phyloP scores from a whole-genome alignment of 2,113 vertebrate species.

The Hydropotes inermis region DNA sequence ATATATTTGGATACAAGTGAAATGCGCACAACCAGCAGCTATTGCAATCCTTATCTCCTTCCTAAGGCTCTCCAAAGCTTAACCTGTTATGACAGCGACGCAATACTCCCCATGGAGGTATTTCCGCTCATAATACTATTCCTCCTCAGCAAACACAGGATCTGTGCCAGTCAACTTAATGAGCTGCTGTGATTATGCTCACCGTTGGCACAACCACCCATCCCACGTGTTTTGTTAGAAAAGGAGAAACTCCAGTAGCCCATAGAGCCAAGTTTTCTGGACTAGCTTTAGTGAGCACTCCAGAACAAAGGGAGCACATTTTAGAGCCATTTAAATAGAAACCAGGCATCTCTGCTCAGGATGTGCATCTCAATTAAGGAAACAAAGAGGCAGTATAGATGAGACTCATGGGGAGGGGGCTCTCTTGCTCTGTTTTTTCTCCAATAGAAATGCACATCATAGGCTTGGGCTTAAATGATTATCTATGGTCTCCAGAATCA shows the following conservation, averaged over 20 bases:
- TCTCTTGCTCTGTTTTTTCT: not conserved
- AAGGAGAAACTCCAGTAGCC: not conserved
- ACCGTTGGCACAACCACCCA: not conserved
- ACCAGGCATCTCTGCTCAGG: not conserved
- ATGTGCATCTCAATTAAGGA: not conserved
- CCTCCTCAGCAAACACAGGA: not conserved
- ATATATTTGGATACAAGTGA: not conserved
- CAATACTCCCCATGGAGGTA: not conserved
- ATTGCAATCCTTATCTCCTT: not conserved
- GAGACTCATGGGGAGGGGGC: not conserved
- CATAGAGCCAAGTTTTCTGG: not conserved
- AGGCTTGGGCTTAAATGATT: slow-evolving; percentile 22
- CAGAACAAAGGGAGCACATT: not conserved
- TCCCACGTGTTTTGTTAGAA: not conserved
- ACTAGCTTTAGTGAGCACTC: not conserved
- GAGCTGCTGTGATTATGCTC: not conserved
- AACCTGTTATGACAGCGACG: not conserved
- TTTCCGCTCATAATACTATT: not conserved
- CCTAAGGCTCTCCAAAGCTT: not conserved
- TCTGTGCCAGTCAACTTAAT: not conserved
- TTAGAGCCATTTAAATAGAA: slow-evolving; percentile 15
- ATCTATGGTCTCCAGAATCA: slow-evolving; percentile 41
- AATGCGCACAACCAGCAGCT: not conserved
- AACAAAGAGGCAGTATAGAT: not conserved
- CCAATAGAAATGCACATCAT: not conserved